Base-by-base conservation (phyloP, 2,113 vertebrate genomes). In the Acrocephalus kingi region DNA sequence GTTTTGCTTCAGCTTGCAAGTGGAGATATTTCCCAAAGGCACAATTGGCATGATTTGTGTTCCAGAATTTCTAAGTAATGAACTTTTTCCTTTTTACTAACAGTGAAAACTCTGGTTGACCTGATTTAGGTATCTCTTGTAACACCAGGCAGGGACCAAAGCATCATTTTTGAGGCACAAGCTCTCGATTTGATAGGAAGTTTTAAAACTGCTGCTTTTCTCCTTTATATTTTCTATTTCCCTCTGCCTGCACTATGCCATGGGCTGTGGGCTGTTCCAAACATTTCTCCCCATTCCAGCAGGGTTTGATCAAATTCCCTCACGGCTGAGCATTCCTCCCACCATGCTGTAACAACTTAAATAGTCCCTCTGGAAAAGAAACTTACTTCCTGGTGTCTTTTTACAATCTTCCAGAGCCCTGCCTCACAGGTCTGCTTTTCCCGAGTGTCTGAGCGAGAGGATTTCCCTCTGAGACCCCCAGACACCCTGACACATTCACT, bases 1-100 rank as follows among this genome's bases (percentile, higher is more conserved):
- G 73, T 78, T 73, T 86, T 41, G 82, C 75, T 95, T 86, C 68
- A 66, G 31, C 28, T 66, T 82, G 43, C 28, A 46, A 81, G 81
- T 89, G 66, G 69, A 91, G 41, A 30, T 78, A 90, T 95, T 94
- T 96, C 95, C 96, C 95, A 90, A 81, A 92, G 91, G 95, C 72
- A 96, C 80, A 62, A 45, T 48, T 7, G 55, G 39, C 62, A 84
- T 68, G 89, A 94, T 91, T 86, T 10, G 27, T 61, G 43, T 56
- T 85, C 59, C 22, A 89, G 85, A 92, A 95, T 92, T 94, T 93
- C 68, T 59, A 74, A 81, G 43, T 87, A 91, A 93, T 92, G 56
- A 92, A 84, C 28, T 54, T 69, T 20, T 86, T 46, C 41, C 25
- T 77, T 83, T 87, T 73, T 72, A 46, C 30, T 49, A 66, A 64